Evolutionary conservation across 2,797 vertebrate species (phyloP), one percentile per base, ranked within the genome.

Genomic region (Mus caroli): DNA sequence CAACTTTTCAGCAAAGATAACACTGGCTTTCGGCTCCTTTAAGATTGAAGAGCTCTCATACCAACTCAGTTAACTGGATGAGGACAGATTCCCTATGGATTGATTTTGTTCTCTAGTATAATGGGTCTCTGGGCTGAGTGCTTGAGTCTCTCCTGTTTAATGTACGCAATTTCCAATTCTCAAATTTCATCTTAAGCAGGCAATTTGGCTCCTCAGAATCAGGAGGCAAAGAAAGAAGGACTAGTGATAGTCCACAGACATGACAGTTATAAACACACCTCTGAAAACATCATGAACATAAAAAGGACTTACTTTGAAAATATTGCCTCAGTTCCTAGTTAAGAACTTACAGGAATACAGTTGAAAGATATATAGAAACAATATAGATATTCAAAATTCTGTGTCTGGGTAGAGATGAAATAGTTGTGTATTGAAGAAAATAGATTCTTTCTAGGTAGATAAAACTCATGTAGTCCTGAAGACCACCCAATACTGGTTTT

Each of bases 61-160:
- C 58, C 52, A 75, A 7, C 76, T 77, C 78, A 17, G 52, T 86
- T 97, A 96, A 96, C 90, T 95, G 93, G 96, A 97, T 96, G 92
- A 97, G 62, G 76, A 64, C 52, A 89, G 92, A 92, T 94, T 71
- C 92, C 90, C 85, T 77, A 87, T 76, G 76, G 96, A 84, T 92
- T 96, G 96, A 96, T 95, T 97, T 97, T 96, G 82, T 94, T 97
- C 85, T 94, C 96, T 90, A 78, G 82, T 34, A 84, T 96, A 96
- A 97, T 96, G 95, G 85, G 92, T 60, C 56, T 95, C 88, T 80
- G 50, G 60, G 31, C 78, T 77, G 62, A 95, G 82, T 37, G 52
- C 88, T 94, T 54, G 62, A 95, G 93, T 85, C 78, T 92, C 78
- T 93, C 82, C 62, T 84, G 56, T 95, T 86, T 95, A 95, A 96